A percentile compares a stretch with the other conserved stretches of the same genome.
These are phyloP conservation scores for Paedocypris micromegethes DNA, from an alignment of 2,797 vertebrate genomes.

Conservation along the genomic window DNA sequence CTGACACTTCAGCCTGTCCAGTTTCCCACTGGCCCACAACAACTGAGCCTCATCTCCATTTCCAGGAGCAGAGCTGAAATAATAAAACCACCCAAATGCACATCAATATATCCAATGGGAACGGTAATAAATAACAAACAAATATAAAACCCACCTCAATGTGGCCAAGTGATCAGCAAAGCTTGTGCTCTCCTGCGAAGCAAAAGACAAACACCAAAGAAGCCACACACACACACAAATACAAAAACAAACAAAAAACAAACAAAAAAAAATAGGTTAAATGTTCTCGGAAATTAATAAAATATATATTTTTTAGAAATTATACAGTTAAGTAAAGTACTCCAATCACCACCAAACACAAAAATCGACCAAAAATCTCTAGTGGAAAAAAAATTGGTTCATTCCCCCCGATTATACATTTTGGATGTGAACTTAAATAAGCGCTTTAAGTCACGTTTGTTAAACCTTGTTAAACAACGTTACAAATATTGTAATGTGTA, in stretches of 20 bases:
- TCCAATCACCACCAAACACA: not conserved
- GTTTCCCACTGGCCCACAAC: slow-evolving; percentile 72
- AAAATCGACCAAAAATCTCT: too few species aligned
- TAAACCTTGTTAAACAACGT: too few species aligned
- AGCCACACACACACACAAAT: slow-evolving; percentile 39
- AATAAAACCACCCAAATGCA: slow-evolving; percentile 10
- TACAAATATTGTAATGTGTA: too few species aligned
- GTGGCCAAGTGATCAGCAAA: slow-evolving; percentile 50
- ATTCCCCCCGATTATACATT: too few species aligned
- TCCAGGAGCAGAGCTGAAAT: slow-evolving; percentile 58
- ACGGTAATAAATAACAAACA: not conserved
- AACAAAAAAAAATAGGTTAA: slow-evolving; percentile 39
- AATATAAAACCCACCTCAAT: slow-evolving; percentile 61
- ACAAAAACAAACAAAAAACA: slow-evolving; percentile 40
- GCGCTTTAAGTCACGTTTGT: too few species aligned
- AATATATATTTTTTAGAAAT: not conserved
- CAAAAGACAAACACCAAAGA: slow-evolving; percentile 42
- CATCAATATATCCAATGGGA: too few species aligned
- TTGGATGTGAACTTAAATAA: too few species aligned
- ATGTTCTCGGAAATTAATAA: slow-evolving; percentile 27
- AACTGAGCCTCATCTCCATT: slow-evolving; percentile 64
- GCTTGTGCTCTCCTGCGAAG: slow-evolving; percentile 60
- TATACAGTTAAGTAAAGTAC: not conserved
- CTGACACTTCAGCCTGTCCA: slow-evolving; percentile 76
- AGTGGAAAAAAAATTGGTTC: too few species aligned